Base-by-base conservation (phyloP, 2,888 invertebrate genomes). In the Timandra comae region DNA sequence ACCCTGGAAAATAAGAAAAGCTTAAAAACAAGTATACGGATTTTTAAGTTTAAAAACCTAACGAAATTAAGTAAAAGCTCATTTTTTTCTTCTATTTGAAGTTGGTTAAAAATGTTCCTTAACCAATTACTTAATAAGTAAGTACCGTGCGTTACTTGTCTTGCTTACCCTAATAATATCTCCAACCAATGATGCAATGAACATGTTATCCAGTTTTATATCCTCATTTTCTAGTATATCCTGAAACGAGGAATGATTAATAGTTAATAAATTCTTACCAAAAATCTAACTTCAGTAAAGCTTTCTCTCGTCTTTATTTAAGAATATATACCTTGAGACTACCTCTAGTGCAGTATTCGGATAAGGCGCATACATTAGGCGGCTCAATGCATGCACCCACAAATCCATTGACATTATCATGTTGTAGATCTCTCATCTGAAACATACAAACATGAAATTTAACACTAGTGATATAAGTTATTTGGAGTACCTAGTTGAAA, bases 141-240 rank as follows among this genome's bases (percentile, higher is more conserved):
- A n/a, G n/a, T n/a, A n/a, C n/a, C n/a, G n/a, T n/a, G n/a, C n/a
- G n/a, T n/a, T 30, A 25, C n/a, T 23, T 22, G 19, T 30, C 8
- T 5, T 33, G 81, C 90, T 89, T 85, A 97, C 98, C 86, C 96
- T 89, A 58, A 98, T 91, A 48, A 99, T 94, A 77, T 98, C 98
- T 33, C 94, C 96, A 7, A 98, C 93, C 46, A 98, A 88, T 4
- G 98, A 98, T 12, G 98, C 97, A 49, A 96, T 92, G 74, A 98
- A 98, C 94, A 98, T 96, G 63, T 94, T 94, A 76, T 98, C 98
- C 61, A 98, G 85, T 79, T 97, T 97, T 47, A 98, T 93, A 70
- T 98, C 97, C 63, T 96, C 95, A 70, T 98, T 98, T 66, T 96
- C 95, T 38, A 99, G 84, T 55, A 98, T 95, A 73, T 99, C 95